Base-by-base conservation (phyloP, 2,113 vertebrate species). In the Natator depressus region DNA sequence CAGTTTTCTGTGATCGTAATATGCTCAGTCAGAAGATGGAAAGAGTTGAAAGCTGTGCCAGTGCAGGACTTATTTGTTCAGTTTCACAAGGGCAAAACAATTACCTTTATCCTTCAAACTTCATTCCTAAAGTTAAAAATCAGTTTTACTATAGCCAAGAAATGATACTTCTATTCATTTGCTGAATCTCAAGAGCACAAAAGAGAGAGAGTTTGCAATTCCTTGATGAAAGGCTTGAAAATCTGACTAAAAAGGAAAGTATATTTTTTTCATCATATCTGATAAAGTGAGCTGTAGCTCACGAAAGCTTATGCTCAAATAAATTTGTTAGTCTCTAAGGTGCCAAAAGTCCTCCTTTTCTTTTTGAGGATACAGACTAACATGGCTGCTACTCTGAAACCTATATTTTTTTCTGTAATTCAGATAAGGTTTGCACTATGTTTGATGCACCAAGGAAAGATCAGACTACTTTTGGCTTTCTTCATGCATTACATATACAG, bases 101-200 rank as follows among this genome's bases (percentile, higher is more conserved):
- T 92, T 85, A 89, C 94, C 78, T 95, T 92, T 97, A 90, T 94
- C 80, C 80, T 95, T 80, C 90, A 65, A 80, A 84, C 86, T 93
- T 90, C 14, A 89, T 85, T 93, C 62, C 25, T 31, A 38, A 96
- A 51, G n/a, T 79, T 84, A 94, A 89, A 54, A 72, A 85, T 88
- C 69, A 82, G 25, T 82, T 95, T 88, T 94, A 72, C 62, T 86
- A 49, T 87, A 89, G 69, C 29, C 24, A 69, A 85, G 87, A 94
- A 94, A 80, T 88, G 27, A 87, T 95, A 55, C 47, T 90, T 57
- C 42, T 50, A 53, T 75, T 11, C 1, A 83, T 89, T 96, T 95
- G 35, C 82, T 89, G 51, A 76, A 91, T 88, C 47, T 95, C 35
- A 92, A 62, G 82, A 88, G 57, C 76, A 69, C n/a, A 94, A 91